Evolutionary conservation across 2,797 vertebrate species (phyloP), one percentile per base, ranked within the genome.

Genomic region (Dicrostonyx torquatus): DNA sequence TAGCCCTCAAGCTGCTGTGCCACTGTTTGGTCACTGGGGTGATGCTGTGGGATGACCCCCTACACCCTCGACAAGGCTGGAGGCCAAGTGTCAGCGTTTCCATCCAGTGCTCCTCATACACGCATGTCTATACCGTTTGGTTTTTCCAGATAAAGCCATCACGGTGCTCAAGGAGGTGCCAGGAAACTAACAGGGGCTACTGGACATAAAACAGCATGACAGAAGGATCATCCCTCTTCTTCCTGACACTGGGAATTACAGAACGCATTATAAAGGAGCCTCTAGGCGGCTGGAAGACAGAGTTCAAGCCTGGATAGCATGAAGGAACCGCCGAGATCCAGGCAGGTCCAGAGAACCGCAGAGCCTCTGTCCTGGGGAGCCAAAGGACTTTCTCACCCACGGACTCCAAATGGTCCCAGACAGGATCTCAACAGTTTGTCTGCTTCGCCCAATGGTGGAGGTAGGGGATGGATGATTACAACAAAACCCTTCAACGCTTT

Each of bases 41-140:
- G 83, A 76, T 89, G 82, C 53, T 84, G 95, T 15, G 88, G 68
- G 73, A 98, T 82, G 96, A 96, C 29, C 68, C 96, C 22, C 91
- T 96, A 95, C 95, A 96, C 92, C 89, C 86, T 82, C 95, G 6
- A 96, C 92, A 95, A 97, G 96, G 96, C 96, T 88, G 84, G 97
- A 96, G 97, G 97, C 97, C 97, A 96, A 97, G 96, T 93, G 97
- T 96, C 96, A 94, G 97, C 60, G 68, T 97, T 95, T 90, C 94
- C 92, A n/a, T 1, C 90, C 79, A 95, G 64, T 82, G 62, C 78
- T 93, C 94, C 75, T 66, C 94, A 96, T 87, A 94, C 95, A 94
- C 91, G 94, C 89, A 62, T 95, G 87, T 94, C 97, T 83, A 91
- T 37, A 8, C 95, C 95, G 94, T 97, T 97, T 87, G 72, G 29